These are phyloP conservation scores for Nesidiocoris tenuis DNA, from an alignment of 2,888 invertebrate species.

Conservation along the genomic window DNA sequence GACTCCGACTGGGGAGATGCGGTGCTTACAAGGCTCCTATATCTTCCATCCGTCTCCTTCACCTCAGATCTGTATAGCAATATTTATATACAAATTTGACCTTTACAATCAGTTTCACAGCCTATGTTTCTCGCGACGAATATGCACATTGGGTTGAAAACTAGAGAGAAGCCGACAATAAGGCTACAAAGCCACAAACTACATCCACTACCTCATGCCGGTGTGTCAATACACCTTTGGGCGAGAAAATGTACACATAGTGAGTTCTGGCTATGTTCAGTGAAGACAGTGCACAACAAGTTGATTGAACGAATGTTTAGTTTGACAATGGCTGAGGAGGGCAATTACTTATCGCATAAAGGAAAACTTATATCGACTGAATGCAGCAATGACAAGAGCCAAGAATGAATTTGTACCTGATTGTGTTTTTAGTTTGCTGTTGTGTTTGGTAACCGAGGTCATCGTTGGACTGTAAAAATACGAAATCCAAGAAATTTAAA, in stretches of 20 bases:
- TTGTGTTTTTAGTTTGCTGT: conserved; percentile 47
- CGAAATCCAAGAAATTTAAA: not conserved
- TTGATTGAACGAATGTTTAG: not conserved
- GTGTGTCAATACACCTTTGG: conserved; percentile 45
- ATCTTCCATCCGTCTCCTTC: conserved; percentile 42
- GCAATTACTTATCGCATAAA: not conserved
- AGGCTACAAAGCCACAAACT: conserved; percentile 44
- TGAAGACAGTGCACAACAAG: conserved; percentile 41
- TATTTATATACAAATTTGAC: conserved; percentile 40
- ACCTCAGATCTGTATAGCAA: conserved; percentile 45
- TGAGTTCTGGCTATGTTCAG: conserved; percentile 34
- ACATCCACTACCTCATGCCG: conserved; percentile 44
- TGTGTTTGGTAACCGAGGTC: conserved; percentile 46
- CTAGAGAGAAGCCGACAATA: conserved; percentile 40
- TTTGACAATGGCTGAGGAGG: not conserved
- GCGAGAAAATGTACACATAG: conserved; percentile 27
- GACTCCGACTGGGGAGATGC: conserved; percentile 33
- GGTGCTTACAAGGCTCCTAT: conserved; percentile 39
- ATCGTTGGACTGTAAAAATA: conserved; percentile 46
- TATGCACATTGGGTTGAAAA: conserved; percentile 18
- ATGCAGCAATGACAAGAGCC: too few species aligned
- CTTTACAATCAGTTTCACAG: conserved; percentile 29
- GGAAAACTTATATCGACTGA: too few species aligned
- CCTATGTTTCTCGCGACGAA: conserved; percentile 4
- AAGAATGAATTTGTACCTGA: too few species aligned